Base-by-base conservation (phyloP, 2,888 invertebrate genomes). In the Molorchus minor region DNA sequence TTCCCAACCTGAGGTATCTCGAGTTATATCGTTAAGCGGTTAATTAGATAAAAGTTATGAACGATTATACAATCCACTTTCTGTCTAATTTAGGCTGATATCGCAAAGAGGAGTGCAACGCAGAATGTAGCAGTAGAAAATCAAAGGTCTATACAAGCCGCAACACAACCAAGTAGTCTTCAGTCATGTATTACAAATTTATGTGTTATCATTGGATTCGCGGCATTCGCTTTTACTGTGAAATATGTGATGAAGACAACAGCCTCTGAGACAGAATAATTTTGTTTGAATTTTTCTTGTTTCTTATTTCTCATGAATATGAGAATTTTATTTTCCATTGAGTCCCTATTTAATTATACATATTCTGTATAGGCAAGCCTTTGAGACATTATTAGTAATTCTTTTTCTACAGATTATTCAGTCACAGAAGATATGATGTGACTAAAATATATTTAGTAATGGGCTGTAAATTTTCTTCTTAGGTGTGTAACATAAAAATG, bases 171-270 rank as follows among this genome's bases (percentile, higher is more conserved):
- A 69, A 88, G 88, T 70, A 88, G 88, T 72, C 84, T 92, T 80
- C 88, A 92, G 74, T 88, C 90, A 72, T 89, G 93, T 68, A 82
- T 96, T 74, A 91, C 94, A 68, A 96, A 96, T 83, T 83, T 95
- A 70, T 88, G 92, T 80, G 93, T 96, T 71, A 85, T 96, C 61
- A 85, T 95, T 69, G 93, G 95, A 65, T 93, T 96, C 82, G 94
- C 93, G 68, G 91, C 92, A 68, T 96, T 97, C 80, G 95, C 94
- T 44, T 93, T 92, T 77, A 91, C 92, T 78, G 96, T 97, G 61
- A 95, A 94, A 85, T 94, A 93, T 84, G 94, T 97, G 68, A 84
- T 94, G 80, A 88, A 88, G 79, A 91, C 88, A 77, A 87, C 90
- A 79, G 88, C 88, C 74, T 86, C 86, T 2, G 78, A 79, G 65